Evolutionary conservation across 2,113 vertebrate genomes (phyloP).

Genomic region (Terrapene triunguis): DNA sequence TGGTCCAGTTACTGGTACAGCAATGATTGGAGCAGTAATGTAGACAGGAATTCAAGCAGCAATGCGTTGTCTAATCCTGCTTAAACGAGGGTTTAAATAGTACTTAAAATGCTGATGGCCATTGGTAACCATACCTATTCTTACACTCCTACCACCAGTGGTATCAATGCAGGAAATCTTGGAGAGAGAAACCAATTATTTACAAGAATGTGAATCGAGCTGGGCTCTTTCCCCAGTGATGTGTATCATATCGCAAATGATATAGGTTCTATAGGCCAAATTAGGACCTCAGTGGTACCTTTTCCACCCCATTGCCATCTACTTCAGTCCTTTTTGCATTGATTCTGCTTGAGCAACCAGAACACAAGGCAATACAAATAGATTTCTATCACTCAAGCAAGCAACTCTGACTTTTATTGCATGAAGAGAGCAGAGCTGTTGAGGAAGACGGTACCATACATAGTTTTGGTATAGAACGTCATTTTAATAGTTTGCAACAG

Average conservation of each 20-base stretch:
- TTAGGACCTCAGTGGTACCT: background rate
- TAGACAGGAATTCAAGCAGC: background rate
- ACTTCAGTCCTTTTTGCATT: background rate
- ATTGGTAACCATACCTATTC: background rate
- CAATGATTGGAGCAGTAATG: background rate
- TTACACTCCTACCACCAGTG: background rate
- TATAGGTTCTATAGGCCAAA: background rate
- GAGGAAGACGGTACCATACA: background rate
- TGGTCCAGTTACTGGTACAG: background rate
- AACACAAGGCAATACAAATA: background rate
- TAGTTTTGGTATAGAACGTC: background rate
- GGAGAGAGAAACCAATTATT: background rate
- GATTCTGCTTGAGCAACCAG: background rate
- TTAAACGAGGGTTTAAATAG: background rate
- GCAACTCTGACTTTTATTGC: rapidly evolving
- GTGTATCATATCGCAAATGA: background rate
- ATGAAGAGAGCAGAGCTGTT: background rate
- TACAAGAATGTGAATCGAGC: background rate
- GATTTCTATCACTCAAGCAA: background rate
- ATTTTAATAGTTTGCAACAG: background rate
- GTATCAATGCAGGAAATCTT: background rate
- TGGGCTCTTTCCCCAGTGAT: background rate
- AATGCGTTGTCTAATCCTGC: background rate
- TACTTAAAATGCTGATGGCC: background rate
- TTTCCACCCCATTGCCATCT: background rate